These are phyloP conservation scores for Drosophila repletoides DNA, from an alignment of 1,140 invertebrate genomes.

Conservation along the genomic window DNA sequence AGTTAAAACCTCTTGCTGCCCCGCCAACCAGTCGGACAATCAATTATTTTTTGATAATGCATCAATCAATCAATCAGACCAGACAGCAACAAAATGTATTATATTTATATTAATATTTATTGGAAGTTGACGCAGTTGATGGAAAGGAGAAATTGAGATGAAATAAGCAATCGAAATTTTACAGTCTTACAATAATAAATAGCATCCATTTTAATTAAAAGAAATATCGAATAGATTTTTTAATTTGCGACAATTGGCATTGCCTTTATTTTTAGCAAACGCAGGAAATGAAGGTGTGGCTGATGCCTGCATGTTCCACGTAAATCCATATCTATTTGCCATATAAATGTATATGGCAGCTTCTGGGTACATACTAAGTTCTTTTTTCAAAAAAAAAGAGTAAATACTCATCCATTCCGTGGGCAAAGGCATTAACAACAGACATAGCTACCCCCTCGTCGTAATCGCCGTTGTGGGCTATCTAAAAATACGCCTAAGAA, in stretches of 20 bases:
- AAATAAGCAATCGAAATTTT: constrained; percentile 71
- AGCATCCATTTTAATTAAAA: constrained; percentile 73
- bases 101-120: constrained; percentile 78
- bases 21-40: constrained; percentile 48
- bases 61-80: constrained; percentile 35
- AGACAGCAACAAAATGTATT: constrained; percentile 69
- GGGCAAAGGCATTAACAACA: constrained; percentile 5
- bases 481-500: constrained; percentile 59
- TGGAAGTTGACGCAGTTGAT: constrained; percentile 62
- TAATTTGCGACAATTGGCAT: background rate
- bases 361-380: constrained; percentile 13
- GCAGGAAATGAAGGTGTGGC: constrained; percentile 60
- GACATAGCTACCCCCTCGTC: constrained; percentile 45
- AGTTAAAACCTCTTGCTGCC: constrained; percentile 73
- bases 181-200: constrained; percentile 70
- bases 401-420: constrained; percentile 41
- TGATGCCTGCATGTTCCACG: background rate
- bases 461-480: constrained; percentile 27
- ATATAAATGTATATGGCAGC: background rate
- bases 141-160: constrained; percentile 58
- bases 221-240: background rate
- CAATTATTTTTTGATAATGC: constrained; percentile 18
- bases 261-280: constrained; percentile 49
- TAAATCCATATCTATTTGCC: background rate
- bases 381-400: constrained; percentile 56